These are phyloP conservation scores for Sternarchorhynchus goeldii DNA, from an alignment of 2,797 vertebrate genomes.

Conservation along the genomic window DNA sequence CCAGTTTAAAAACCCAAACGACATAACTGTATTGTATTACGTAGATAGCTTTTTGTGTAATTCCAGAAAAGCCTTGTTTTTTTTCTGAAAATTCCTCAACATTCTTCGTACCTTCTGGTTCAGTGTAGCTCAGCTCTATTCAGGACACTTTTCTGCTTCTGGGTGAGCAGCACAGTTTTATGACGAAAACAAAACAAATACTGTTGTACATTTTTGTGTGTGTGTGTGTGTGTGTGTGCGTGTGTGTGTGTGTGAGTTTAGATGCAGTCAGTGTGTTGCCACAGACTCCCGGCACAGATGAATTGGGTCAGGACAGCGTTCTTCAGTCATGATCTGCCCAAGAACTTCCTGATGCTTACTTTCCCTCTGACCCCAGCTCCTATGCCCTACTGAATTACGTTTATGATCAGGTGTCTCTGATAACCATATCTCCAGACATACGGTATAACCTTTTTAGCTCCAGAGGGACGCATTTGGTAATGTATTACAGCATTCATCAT, in stretches of 20 bases:
- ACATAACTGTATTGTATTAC: background rate
- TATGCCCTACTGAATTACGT: slow-evolving; percentile 56
- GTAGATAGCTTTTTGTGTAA: background rate
- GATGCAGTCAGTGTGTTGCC: background rate
- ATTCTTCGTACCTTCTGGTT: background rate
- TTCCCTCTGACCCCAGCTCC: slow-evolving; percentile 43
- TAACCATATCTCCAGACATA: slow-evolving; percentile 54
- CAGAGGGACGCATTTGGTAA: slow-evolving; percentile 56
- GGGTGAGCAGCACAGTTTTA: no score
- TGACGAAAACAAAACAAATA: no score
- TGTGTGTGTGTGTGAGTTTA: background rate
- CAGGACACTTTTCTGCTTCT: background rate
- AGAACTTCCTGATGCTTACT: slow-evolving; percentile 16
- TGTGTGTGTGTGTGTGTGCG: no score
- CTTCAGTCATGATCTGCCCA: slow-evolving; percentile 8
- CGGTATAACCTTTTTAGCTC: slow-evolving; percentile 61
- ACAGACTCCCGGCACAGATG: background rate
- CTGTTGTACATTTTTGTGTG: background rate
- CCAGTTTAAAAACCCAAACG: background rate
- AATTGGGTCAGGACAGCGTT: slow-evolving; percentile 13
- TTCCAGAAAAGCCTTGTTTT: no score
- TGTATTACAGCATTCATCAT: slow-evolving; percentile 59
- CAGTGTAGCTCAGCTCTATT: background rate
- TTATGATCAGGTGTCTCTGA: slow-evolving; percentile 58
- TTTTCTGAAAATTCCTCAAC: background rate